These are phyloP conservation scores for Proisotoma minuta DNA, from an alignment of 2,888 invertebrate species.

Conservation along the genomic window DNA sequence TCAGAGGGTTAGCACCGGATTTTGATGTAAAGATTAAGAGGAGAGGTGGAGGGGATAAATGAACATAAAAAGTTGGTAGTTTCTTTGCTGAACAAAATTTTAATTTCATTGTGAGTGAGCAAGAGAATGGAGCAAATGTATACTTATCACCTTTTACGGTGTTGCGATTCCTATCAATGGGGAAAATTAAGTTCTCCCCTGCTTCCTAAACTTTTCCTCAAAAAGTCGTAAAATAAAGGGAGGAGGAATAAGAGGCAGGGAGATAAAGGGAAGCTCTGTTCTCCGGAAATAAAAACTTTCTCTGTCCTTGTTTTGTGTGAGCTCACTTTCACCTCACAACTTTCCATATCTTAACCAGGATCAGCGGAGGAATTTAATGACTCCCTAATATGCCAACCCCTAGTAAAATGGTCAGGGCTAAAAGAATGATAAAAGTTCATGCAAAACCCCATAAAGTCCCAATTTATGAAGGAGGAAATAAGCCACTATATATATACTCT, in stretches of 20 bases:
- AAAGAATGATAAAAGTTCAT: too few relatives aligned
- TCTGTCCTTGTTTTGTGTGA: not conserved
- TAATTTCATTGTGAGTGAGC: conserved; percentile 18
- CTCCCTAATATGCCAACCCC: too few relatives aligned
- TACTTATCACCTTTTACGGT: conserved; percentile 41
- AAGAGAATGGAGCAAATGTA: conserved; percentile 30
- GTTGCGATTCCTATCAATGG: conserved; percentile 39
- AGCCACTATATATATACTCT: too few relatives aligned
- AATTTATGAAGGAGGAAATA: too few relatives aligned
- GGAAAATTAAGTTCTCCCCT: conserved; percentile 34
- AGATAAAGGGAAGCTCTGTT: conserved; percentile 2
- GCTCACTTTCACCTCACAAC: not conserved
- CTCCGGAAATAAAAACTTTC: conserved; percentile 13
- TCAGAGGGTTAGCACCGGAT: too few relatives aligned
- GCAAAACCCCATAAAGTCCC: too few relatives aligned
- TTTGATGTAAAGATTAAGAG: not conserved
- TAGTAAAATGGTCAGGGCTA: too few relatives aligned
- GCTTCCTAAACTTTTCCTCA: conserved; percentile 20
- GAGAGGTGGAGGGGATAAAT: conserved; percentile 2
- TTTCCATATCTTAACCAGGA: not conserved
- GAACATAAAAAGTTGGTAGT: conserved; percentile 2
- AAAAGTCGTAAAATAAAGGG: conserved; percentile 10
- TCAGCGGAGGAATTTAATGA: too few relatives aligned
- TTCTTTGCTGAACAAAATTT: not conserved
- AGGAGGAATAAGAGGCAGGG: not conserved